phyloP scores from a whole-genome alignment of 2,797 vertebrate genomes.

The Crax fasciolata region DNA sequence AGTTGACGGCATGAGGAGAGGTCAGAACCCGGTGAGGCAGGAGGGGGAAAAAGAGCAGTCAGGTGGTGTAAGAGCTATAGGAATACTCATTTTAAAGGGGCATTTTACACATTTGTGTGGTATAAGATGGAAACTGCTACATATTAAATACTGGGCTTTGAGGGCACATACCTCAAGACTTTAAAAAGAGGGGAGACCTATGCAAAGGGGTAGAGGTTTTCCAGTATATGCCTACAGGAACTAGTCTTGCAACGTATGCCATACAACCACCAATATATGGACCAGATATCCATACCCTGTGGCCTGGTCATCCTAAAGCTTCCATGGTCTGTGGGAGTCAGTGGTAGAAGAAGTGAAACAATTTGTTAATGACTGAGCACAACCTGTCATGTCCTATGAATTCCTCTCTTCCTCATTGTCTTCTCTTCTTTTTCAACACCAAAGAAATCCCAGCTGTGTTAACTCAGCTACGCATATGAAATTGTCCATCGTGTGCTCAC shows the following conservation, averaged over 20 bases:
- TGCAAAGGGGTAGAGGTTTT: neutral
- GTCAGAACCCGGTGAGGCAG: neutral
- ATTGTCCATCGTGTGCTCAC: neutral
- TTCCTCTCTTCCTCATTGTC: neutral
- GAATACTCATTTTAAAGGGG: neutral
- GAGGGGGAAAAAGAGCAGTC: neutral
- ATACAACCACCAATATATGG: accelerated
- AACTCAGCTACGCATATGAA: neutral
- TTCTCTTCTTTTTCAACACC: neutral
- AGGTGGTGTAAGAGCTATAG: neutral
- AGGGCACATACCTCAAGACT: neutral
- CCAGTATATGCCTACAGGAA: neutral
- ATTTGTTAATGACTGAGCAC: neutral
- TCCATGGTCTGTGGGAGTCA: accelerated
- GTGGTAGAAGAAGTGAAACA: neutral
- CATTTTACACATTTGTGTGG: neutral
- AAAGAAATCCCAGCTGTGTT: neutral
- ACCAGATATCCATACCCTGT: neutral
- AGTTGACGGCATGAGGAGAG: neutral
- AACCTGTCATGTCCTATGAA: neutral
- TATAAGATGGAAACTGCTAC: neutral
- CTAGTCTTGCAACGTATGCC: neutral
- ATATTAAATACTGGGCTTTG: neutral
- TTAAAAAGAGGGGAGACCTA: neutral
- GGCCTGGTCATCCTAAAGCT: neutral